Evolutionary conservation across 2,888 invertebrate genomes (phyloP), one percentile per base, ranked within the genome.

Genomic region (Heliconius ismenius): DNA sequence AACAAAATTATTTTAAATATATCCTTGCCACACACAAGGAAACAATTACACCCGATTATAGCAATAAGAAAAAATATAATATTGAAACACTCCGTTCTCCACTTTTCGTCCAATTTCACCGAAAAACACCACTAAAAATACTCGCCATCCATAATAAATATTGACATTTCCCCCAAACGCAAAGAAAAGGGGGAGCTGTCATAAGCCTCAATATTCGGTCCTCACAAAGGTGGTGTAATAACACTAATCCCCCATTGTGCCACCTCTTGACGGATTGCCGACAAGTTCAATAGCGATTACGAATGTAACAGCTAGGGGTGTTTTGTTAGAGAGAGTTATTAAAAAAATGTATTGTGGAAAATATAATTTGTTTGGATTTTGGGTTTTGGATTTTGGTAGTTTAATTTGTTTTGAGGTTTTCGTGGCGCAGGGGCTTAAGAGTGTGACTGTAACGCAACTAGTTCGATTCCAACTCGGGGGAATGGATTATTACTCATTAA

Each of bases 161-260:
- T 76, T 76, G 72, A 54, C 76, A 62, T 62, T 72, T 63, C 26
- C 76, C 64, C 64, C 68, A 39, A 85, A 87, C 64, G 49, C 68
- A 69, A 85, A 87, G 88, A 85, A 88, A 32, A 87, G 86, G 91
- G 49, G 90, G 88, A 89, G 86, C 90, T 84, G 92, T 90, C 88
- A 91, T 93, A 93, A 93, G 93, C 93, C 92, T 84, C 90, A 92
- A 93, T 93, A 93, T 93, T 93, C 87, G 84, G 84, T 86, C 90
- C 89, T 88, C 90, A 92, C 92, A 92, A 93, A 92, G 91, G 92
- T 92, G 92, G 84, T 87, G 92, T 93, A 93, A 93, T 93, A 93
- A 90, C 91, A 89, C 91, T 93, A 92, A 93, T 93, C 92, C 93
- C 86, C 87, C 80, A 93, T 93, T 93, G 93, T 93, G 92, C 90